Evolutionary conservation across 2,888 invertebrate genomes (phyloP), one percentile per base, ranked within the genome.

Genomic region (Heliconius charithonia): DNA sequence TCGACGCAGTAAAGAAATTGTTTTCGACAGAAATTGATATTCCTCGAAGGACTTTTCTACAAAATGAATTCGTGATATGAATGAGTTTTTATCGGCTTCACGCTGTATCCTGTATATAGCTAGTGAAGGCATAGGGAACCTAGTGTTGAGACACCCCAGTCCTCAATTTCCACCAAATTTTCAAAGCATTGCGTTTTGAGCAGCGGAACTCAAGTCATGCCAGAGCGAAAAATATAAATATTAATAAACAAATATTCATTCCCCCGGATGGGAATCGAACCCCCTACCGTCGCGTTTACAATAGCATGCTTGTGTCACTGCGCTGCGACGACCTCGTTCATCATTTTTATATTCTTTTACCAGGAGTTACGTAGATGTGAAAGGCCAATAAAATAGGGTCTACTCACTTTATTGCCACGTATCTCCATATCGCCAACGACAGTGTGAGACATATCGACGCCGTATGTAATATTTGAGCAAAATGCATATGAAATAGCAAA

Each of bases 341-440:
- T 72, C 56, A n/a, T 32, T 59, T 37, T 37, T 69, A 25, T 25
- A 69, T 16, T 45, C 1, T 7, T 25, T 69, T 69, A 1, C 25
- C n/a, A 56, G 9, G 27, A 19, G 37, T 70, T 76, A 70, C n/a
- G 51, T 78, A 51, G 2, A 51, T 16, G 37, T 78, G 73, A 76
- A 76, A 74, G 45, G 56, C 67, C 32, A 77, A 75, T 75, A 77
- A 79, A 75, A 75, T 25, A 79, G 6, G 29, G 70, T 76, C 51
- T 63, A 95, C 96, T 96, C 91, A 97, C 97, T 97, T 97, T 88
- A 98, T 97, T 80, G 97, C 97, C 79, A 98, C 96, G 90, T 98
- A 98, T 86, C 98, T 96, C 97, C 98, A 98, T 85, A 98, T 97
- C 27, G 98, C 98, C 87, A 98, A 90, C 0, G 97, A 96, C 9